Conservation (phyloP, 2,113 vertebrate species). For the Boulengeromyrus knoepffleri region DNA sequence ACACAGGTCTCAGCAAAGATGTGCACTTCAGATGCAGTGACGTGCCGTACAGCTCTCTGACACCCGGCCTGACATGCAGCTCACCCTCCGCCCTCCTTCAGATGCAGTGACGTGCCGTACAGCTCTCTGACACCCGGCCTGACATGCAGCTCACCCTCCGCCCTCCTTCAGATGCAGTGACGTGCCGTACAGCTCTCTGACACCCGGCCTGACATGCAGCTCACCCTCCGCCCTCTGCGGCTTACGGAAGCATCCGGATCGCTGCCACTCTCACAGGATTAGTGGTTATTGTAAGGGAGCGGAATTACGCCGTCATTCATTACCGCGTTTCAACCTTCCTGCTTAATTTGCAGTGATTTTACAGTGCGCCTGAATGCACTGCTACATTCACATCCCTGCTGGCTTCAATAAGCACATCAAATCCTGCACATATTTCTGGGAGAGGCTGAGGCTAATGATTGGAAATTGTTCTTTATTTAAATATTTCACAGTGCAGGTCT, state of each 20-base stretch:
- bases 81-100: neutral
- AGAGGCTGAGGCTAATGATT: neutral
- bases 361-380: neutral
- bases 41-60: neutral
- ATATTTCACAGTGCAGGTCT: neutral
- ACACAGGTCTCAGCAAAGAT: neutral
- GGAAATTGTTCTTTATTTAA: neutral
- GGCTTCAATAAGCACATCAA: neutral
- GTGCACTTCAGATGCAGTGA: neutral
- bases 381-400: neutral
- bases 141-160: neutral
- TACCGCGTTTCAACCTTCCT: neutral
- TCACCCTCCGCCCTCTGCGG: neutral
- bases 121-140: neutral
- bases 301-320: neutral
- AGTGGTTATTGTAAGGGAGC: neutral
- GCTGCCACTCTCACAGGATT: neutral
- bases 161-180: neutral
- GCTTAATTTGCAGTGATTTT: constrained; percentile 1
- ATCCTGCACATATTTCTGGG: neutral
- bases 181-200: neutral
- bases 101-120: neutral
- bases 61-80: neutral
- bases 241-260: neutral
- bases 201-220: neutral